Conservation (phyloP, 2,797 vertebrate genomes). For the Lerista edwardsae region DNA sequence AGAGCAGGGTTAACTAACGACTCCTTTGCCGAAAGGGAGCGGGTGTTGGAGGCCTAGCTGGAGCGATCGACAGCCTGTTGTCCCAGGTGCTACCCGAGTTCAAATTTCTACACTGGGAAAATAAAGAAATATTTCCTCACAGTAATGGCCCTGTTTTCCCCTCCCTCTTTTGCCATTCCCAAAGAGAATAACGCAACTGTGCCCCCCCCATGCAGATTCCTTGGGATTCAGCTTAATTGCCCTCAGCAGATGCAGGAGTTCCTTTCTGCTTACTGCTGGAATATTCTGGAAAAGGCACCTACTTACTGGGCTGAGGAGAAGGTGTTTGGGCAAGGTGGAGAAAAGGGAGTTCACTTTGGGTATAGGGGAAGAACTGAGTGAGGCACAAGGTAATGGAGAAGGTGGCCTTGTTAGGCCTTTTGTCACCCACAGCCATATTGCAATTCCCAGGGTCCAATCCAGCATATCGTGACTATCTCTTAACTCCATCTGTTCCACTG, state of each 20-base stretch:
- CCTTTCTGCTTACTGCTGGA: not conserved
- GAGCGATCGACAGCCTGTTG: constrained; percentile 44
- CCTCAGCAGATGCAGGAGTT: not conserved
- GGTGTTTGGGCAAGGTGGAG: not conserved
- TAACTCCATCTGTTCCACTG: not conserved
- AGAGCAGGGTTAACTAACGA: constrained; percentile 34
- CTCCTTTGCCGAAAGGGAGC: not conserved
- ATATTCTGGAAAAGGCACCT: not conserved
- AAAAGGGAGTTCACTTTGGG: not conserved
- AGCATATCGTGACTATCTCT: not conserved
- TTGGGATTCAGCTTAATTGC: constrained; percentile 23
- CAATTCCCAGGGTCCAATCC: too few relatives aligned
- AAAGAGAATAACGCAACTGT: constrained; percentile 59
- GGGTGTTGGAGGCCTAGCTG: constrained; percentile 14
- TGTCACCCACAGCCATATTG: not conserved
- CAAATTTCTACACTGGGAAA: constrained; percentile 64
- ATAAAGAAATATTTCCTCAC: constrained; percentile 63
- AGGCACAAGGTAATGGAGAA: not conserved
- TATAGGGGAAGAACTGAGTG: not conserved
- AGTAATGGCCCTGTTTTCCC: constrained; percentile 28
- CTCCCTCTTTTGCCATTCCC: not conserved
- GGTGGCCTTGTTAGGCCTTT: not conserved
- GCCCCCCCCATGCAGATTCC: constrained; percentile 2
- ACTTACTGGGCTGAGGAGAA: not conserved
- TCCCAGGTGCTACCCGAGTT: constrained; percentile 67